Base-by-base conservation (phyloP, 2,888 invertebrate genomes). In the Parnassius glacialis region DNA sequence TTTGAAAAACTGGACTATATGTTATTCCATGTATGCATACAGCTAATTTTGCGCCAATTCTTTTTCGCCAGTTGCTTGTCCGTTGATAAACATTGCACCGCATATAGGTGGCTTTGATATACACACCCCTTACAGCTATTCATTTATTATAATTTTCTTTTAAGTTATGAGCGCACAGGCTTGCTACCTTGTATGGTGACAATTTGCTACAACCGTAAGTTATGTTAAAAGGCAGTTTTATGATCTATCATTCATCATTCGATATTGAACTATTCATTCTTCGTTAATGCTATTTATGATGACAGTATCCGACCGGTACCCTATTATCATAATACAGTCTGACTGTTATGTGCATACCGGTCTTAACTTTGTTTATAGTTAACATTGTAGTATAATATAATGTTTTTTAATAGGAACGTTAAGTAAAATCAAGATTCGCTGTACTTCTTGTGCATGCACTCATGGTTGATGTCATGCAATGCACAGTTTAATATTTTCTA, bases 241-340 rank as follows among this genome's bases (percentile, higher is more conserved):
- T 20, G 16, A 48, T 52, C 55, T 54, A 68, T 68, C 69, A 69
- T 68, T 70, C 67, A 65, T 73, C 71, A 68, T 73, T 73, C 70
- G 64, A 57, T 64, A 41, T 51, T 54, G 66, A 68, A 65, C 68
- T 69, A 73, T 77, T 73, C 66, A 68, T 68, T 75, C 74, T 79
- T 77, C 71, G 68, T 77, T 80, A 76, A 80, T 77, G 77, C 75
- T 80, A 78, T 83, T 82, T 81, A 83, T 77, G 78, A 76, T 74
- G 74, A 75, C 76, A 80, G 81, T 83, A 82, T 79, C 70, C 69
- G 67, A 67, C 64, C 65, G 72, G 68, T 56, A 42, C 56, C 51
- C 63, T 61, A 63, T 63, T 63, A 64, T 67, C 62, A 58, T 59
- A 65, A 64, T 58, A 63, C 55, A 62, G 61, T 57, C 60, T 63